Percentiles rank a stretch among this genome's conserved stretches.
These are phyloP conservation scores for Orycteropus afer DNA, from an alignment of 2,113 vertebrate species.

Conservation along the genomic window DNA sequence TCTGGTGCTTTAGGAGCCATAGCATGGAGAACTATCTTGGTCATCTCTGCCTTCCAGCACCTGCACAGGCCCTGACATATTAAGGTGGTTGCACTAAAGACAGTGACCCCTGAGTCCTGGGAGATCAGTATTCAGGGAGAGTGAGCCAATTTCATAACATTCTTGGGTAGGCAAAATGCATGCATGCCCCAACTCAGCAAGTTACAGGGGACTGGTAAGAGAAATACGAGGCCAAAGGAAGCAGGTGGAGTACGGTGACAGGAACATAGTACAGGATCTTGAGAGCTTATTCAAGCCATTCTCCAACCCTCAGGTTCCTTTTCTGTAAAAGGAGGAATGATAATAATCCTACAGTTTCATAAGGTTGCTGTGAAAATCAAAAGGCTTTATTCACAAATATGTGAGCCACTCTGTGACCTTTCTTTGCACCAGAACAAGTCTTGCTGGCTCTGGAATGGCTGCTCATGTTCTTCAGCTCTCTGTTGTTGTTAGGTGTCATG, in stretches of 20 bases:
- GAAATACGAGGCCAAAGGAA: not conserved
- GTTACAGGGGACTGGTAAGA: not conserved
- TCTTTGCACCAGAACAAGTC: not conserved
- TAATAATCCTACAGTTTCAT: not conserved
- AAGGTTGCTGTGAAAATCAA: not conserved
- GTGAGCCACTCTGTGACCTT: not conserved
- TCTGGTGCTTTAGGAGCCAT: not conserved
- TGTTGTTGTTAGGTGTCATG: too few species aligned
- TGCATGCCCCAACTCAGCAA: not conserved
- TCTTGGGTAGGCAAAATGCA: not conserved
- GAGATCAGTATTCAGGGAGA: not conserved
- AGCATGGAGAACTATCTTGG: not conserved
- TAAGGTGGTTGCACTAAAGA: not conserved
- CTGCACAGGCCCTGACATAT: not conserved
- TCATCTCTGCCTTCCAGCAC: not conserved
- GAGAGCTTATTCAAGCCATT: not conserved
- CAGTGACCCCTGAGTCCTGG: not conserved
- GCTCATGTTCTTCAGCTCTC: not conserved
- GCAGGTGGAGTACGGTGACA: not conserved
- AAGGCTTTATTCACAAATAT: slow-evolving; percentile 12
- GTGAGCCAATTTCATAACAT: not conserved
- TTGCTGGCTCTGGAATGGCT: not conserved
- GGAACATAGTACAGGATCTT: not conserved
- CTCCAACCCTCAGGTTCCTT: not conserved
- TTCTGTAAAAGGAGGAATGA: not conserved